Evolutionary conservation across 2,797 vertebrate species (phyloP).

Genomic region (Neosalanx taihuensis): DNA sequence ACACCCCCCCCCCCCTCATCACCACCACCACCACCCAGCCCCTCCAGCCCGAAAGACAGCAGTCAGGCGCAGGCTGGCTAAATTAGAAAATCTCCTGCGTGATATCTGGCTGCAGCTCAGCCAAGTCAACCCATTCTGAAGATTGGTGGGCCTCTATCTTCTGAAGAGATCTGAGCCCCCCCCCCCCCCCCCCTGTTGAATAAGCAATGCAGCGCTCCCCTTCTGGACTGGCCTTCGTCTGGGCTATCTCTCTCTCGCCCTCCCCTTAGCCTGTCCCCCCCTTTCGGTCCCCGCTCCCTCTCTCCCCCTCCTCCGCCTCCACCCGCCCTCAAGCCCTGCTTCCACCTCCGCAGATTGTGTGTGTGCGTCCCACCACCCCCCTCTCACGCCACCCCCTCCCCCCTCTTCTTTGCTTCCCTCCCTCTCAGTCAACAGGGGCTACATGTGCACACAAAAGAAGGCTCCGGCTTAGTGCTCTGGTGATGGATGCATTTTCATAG

Average conservation of each 20-base stretch:
- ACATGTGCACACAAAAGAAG: slow-evolving; percentile 70
- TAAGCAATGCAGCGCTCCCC: slow-evolving; percentile 71
- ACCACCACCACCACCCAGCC: slow-evolving; percentile 26
- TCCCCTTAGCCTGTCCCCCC: slow-evolving; percentile 15
- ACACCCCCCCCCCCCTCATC: background rate
- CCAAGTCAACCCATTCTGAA: slow-evolving; percentile 41
- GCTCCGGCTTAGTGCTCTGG: slow-evolving; percentile 72
- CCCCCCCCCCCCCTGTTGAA: slow-evolving; percentile 63
- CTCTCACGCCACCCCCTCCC: background rate
- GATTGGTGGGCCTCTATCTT: slow-evolving; percentile 68
- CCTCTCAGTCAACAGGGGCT: slow-evolving; percentile 46
- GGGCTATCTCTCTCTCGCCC: too few species aligned
- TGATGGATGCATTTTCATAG: slow-evolving; percentile 82
- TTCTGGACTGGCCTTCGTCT: slow-evolving; percentile 36
- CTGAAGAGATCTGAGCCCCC: slow-evolving; percentile 57
- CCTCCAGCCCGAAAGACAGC: slow-evolving; percentile 12
- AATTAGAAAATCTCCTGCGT: slow-evolving; percentile 67
- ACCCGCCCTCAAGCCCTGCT: slow-evolving; percentile 49
- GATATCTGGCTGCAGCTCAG: slow-evolving; percentile 29
- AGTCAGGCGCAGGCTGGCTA: slow-evolving; percentile 34
- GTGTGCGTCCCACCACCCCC: background rate
- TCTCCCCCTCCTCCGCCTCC: slow-evolving; percentile 16
- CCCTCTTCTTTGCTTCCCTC: slow-evolving; percentile 25
- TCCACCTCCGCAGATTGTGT: slow-evolving; percentile 64
- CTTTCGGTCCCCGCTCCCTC: slow-evolving; percentile 24